Conservation (phyloP, 2,888 invertebrate genomes). For the Tiliacea citrago region DNA sequence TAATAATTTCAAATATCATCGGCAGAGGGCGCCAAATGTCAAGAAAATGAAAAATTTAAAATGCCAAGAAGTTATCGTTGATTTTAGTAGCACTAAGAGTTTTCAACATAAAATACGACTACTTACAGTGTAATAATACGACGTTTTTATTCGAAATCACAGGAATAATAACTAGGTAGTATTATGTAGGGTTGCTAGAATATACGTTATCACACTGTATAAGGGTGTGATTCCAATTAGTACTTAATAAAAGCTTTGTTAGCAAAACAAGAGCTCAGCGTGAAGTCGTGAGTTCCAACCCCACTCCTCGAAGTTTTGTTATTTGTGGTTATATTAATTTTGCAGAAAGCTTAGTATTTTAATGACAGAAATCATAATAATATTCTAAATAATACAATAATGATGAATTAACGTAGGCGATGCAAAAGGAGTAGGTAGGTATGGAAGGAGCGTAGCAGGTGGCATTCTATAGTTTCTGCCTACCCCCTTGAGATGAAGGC, state of each 20-base stretch:
- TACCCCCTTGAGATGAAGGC: no score
- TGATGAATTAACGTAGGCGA: no score
- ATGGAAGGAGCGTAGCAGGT: no score
- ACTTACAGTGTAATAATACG: no score
- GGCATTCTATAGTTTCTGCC: no score
- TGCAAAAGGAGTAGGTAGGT: no score
- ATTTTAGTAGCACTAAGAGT: background rate
- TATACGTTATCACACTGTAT: background rate
- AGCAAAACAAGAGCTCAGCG: constrained; percentile 1
- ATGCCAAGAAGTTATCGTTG: constrained; percentile 21
- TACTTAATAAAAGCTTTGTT: constrained; percentile 7
- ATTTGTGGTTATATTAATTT: constrained; percentile 1
- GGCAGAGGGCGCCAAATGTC: constrained; percentile 42
- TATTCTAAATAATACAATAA: no score
- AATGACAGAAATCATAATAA: no score
- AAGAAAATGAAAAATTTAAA: constrained; percentile 42
- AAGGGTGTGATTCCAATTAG: constrained; percentile 20
- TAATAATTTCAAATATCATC: constrained; percentile 39
- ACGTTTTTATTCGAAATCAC: background rate
- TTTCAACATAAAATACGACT: background rate
- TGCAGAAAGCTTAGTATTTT: no score
- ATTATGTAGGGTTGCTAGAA: background rate
- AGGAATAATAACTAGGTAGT: no score
- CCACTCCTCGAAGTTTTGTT: background rate
- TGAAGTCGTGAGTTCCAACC: constrained; percentile 4